Base-by-base conservation (phyloP, 1,140 invertebrate genomes). In the Heliconius congener region DNA sequence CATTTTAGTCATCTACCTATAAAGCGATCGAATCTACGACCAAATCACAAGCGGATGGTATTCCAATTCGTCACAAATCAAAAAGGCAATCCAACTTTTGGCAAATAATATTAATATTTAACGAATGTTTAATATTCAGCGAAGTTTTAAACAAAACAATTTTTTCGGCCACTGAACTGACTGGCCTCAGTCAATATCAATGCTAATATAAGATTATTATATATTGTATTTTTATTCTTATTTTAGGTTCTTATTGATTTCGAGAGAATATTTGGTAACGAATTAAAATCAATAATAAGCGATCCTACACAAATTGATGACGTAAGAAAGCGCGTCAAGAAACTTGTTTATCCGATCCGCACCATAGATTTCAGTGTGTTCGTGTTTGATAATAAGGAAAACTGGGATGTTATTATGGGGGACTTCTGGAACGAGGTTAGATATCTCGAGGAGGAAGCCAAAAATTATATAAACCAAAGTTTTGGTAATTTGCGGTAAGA, bases 291-390 rank as follows among this genome's bases (percentile, higher is more conserved):
- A 0, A 97, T 98, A 16, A 97, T 98, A 27, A 96, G 96, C 76
- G 97, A 98, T 90, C 97, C 98, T 0, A 96, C 97, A 1, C 96
- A 97, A 83, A 98, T 99, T 71, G 97, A 99, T 85, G 96, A 97
- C 73, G 96, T 98, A 13, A 94, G 97, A 57, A 96, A 97, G 80
- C 95, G 96, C 79, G 96, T 98, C 3, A 96, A 96, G 83, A 95
- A 96, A 83, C 91, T 99, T 16, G 96, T 98, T 0, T 94, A 96
- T 73, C 97, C 98, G 1, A 96, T 99, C 71, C 95, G 96, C 81
- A 96, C 96, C 73, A 96, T 98, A 0, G 96, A 97, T 84, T 98
- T 98, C 92, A 97, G 98, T 85, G 96, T 98, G 73, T 99, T 98
- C 85, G 94, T 95, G 30, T 95, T 96, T 60, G 96, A 96, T 74